Percentiles rank a stretch among this genome's conserved stretches.
Conservation (phyloP, 1,140 invertebrate genomes). For the Magallana gigas region DNA sequence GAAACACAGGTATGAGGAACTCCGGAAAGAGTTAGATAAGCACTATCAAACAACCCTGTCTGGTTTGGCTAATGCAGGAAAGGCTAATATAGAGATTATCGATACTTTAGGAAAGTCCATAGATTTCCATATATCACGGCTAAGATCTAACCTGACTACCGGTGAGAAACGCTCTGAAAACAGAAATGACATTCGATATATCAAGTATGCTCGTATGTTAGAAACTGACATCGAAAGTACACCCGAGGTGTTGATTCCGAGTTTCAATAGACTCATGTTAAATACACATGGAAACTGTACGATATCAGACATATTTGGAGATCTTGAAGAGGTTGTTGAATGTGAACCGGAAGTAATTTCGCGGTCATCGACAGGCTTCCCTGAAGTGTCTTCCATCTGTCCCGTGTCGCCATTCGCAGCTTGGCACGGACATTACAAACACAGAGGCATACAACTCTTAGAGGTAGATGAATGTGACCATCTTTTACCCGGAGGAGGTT, state of each 20-base stretch:
- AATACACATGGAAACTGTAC: slow-evolving; percentile 35
- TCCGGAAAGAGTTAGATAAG: slow-evolving; percentile 32
- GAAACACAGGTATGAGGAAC: slow-evolving; percentile 35
- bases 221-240: slow-evolving; percentile 34
- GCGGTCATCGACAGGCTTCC: slow-evolving; percentile 9
- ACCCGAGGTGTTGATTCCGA: slow-evolving; percentile 15
- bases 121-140: slow-evolving; percentile 16
- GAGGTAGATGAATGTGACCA: slow-evolving; percentile 32
- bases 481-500: background rate
- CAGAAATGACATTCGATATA: background rate
- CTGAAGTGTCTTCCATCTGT: slow-evolving; percentile 38
- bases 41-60: slow-evolving; percentile 31
- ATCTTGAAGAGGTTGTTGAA: slow-evolving; percentile 27
- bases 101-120: slow-evolving; percentile 1
- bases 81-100: slow-evolving; percentile 17
- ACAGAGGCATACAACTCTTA: slow-evolving; percentile 26
- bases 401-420: slow-evolving; percentile 27
- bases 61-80: background rate
- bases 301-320: slow-evolving; percentile 10
- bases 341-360: slow-evolving; percentile 25
- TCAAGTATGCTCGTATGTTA: slow-evolving; percentile 10
- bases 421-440: slow-evolving; percentile 34
- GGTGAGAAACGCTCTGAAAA: background rate
- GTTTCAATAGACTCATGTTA: slow-evolving; percentile 33
- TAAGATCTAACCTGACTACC: background rate